phyloP scores from a whole-genome alignment of 2,113 vertebrate genomes.

The Glaucidium brasilianum region DNA sequence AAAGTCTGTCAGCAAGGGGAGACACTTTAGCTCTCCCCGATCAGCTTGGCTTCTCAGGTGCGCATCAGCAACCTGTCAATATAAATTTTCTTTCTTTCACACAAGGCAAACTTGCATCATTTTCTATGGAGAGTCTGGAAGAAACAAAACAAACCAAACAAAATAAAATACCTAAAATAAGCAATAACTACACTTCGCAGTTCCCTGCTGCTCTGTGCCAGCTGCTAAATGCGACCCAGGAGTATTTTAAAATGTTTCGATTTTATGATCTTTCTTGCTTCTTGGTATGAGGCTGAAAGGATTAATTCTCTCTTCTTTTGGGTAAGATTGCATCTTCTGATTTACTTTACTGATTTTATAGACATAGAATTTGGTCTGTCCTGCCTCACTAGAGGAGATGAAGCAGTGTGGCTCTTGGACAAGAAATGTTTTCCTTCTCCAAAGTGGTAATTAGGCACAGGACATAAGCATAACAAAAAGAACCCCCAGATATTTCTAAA shows the following conservation, averaged over 20 bases:
- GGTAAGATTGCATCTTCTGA: neutral
- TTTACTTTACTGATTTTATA: neutral
- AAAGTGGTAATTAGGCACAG: neutral
- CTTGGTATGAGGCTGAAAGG: neutral
- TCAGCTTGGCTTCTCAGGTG: neutral
- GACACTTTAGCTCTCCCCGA: neutral
- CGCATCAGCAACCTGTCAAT: neutral
- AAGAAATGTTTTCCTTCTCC: neutral
- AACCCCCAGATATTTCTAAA: neutral
- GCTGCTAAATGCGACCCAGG: neutral
- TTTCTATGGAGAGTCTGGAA: neutral
- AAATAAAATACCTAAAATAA: conserved; percentile 4
- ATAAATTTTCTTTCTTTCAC: neutral
- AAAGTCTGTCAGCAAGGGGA: neutral
- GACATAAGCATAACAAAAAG: neutral
- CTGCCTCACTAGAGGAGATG: neutral
- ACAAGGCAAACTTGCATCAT: neutral
- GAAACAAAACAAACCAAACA: neutral
- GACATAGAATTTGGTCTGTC: neutral
- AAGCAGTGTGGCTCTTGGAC: neutral
- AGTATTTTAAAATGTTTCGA: neutral
- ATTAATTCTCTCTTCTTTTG: neutral
- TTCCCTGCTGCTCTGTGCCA: conserved; percentile 5
- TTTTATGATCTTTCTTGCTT: neutral
- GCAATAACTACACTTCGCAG: neutral